Evolutionary conservation across 2,113 vertebrate species (phyloP).

Genomic region (Chaetodon auriga): DNA sequence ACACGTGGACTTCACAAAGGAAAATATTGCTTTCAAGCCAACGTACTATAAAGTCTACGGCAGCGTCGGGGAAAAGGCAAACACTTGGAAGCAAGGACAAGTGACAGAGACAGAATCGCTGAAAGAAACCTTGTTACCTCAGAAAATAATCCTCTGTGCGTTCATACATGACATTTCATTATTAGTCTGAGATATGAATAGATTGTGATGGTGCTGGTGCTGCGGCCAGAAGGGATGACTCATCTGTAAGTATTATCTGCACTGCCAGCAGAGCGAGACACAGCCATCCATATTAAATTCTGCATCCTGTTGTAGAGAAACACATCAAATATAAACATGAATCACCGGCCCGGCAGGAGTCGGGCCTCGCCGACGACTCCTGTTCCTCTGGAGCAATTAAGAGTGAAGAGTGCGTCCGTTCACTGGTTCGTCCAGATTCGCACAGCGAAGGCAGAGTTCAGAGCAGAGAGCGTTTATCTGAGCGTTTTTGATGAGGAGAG

Average conservation of each 20-base stretch:
- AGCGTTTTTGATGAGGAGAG: too few relatives aligned
- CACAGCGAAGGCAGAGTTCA: not conserved
- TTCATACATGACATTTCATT: slow-evolving; percentile 49
- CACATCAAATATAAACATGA: slow-evolving; percentile 55
- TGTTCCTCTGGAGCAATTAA: slow-evolving; percentile 36
- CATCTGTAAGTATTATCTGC: slow-evolving; percentile 53
- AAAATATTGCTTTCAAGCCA: too few relatives aligned
- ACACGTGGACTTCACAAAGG: not conserved
- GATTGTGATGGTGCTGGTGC: slow-evolving; percentile 26
- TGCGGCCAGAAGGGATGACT: slow-evolving; percentile 52
- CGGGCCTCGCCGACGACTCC: slow-evolving; percentile 3
- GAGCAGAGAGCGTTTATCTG: not conserved
- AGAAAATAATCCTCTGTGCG: slow-evolving; percentile 6
- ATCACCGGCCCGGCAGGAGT: slow-evolving; percentile 27
- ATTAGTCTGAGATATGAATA: slow-evolving; percentile 28
- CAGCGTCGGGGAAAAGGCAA: not conserved
- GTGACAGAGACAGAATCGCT: not conserved
- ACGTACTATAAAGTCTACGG: not conserved
- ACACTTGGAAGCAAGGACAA: not conserved
- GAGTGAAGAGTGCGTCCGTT: slow-evolving; percentile 29
- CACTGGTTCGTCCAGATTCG: not conserved
- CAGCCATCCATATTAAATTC: slow-evolving; percentile 56
- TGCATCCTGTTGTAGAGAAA: slow-evolving; percentile 55
- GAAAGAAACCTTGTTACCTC: not conserved
- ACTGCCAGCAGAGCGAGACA: slow-evolving; percentile 51